These are phyloP conservation scores for Tapirus indicus DNA, from an alignment of 2,797 vertebrate genomes.

Conservation along the genomic window DNA sequence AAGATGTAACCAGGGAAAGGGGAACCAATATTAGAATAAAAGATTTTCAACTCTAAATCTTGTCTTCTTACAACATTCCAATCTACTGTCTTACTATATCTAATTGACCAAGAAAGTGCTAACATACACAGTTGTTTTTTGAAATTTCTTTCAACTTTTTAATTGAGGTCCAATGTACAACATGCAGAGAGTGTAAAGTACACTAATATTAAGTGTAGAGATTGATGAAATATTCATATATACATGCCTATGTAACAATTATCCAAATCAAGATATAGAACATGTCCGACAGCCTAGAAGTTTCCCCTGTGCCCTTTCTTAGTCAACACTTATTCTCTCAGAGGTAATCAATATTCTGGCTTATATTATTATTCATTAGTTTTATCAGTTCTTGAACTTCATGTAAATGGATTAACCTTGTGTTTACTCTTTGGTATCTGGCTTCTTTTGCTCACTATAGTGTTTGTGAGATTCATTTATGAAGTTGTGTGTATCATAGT, in stretches of 20 bases:
- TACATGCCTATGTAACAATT: background rate
- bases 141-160: background rate
- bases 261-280: background rate
- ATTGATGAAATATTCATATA: background rate
- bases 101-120: slow-evolving; percentile 5
- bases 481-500: background rate
- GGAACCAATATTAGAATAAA: background rate
- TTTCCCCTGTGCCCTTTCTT: background rate
- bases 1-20: background rate
- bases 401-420: background rate
- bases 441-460: background rate
- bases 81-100: background rate
- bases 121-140: background rate
- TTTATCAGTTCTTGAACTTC: slow-evolving; percentile 7
- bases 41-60: background rate
- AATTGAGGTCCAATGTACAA: background rate
- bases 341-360: background rate
- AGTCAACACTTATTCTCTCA: background rate
- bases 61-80: background rate
- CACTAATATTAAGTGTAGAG: background rate
- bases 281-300: background rate
- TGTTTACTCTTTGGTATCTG: background rate
- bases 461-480: background rate
- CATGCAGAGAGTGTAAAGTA: background rate
- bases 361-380: background rate